Base-by-base conservation (phyloP, 2,888 invertebrate species). In the Nomada ferruginata region DNA sequence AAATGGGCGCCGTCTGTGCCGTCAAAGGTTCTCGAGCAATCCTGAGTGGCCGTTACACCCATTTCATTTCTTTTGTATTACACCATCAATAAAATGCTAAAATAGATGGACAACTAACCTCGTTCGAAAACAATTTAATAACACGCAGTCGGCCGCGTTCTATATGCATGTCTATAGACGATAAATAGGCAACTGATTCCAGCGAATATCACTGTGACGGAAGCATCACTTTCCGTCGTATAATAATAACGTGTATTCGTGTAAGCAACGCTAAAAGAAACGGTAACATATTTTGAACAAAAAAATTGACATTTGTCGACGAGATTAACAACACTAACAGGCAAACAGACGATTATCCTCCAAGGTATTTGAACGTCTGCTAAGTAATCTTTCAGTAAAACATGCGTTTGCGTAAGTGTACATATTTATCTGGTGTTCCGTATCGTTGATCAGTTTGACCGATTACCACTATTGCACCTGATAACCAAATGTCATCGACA, bases 51-150 rank as follows among this genome's bases (percentile, higher is more conserved):
- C 68, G 63, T 57, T 82, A 64, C 55, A 72, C 64, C 63, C 55
- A 36, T 59, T 42, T 61, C 61, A 71, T 79, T 86, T 57, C 71
- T 57, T 61, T 65, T 65, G 47, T 73, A 72, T 71, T 82, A 75
- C 61, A 82, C 71, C 75, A 76, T 78, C 70, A 76, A 85, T 68
- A 68, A 73, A 50, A 81, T 70, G 72, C 64, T 64, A 76, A 80
- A 63, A 69, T 65, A 77, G 57, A 64, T 70, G 65, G 52, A 69
- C 81, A 87, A 82, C 73, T 77, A 82, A 76, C 79, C 71, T 79
- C 50, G 50, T 82, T 76, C 42, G 52, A 55, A 59, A 53, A 59
- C 60, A 72, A 76, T 72, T 82, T 82, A 82, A 70, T 75, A 75
- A 82, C 75, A 47, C 53, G 50, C 50, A 10, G 50, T 42, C 50